phyloP scores from a whole-genome alignment of 1,140 invertebrate genomes.

The Magallana angulata region DNA sequence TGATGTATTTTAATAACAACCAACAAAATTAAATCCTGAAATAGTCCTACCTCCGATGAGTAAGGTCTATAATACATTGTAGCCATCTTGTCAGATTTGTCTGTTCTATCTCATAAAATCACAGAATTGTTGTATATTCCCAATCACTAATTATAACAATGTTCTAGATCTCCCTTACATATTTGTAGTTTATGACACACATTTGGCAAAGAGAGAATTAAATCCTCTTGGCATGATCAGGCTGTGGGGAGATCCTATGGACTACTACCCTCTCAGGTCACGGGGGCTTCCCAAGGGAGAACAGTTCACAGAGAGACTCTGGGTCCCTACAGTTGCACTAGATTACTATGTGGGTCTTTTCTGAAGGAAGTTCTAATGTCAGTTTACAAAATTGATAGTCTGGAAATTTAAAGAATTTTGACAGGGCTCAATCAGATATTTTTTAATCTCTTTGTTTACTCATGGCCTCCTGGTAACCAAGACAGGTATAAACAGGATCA shows the following conservation, averaged over 20 bases:
- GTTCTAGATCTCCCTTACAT: neutral
- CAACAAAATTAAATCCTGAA: neutral
- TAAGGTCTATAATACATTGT: constrained; percentile 77
- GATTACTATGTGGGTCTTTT: neutral
- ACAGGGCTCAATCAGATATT: constrained; percentile 26
- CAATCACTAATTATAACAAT: neutral
- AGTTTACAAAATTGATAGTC: constrained; percentile 8
- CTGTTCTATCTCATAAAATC: constrained; percentile 4
- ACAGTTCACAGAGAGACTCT: neutral
- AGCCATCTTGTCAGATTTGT: constrained; percentile 69
- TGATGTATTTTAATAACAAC: no score
- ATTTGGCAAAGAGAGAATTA: constrained; percentile 10
- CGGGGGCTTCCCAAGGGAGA: neutral
- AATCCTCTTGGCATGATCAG: constrained; percentile 26
- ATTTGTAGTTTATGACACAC: neutral
- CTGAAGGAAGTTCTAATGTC: neutral
- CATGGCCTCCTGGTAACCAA: constrained; percentile 53
- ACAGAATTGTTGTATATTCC: neutral
- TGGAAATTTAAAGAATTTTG: constrained; percentile 8
- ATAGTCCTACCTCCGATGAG: constrained; percentile 67
- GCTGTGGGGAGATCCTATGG: neutral
- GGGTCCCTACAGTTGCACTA: neutral
- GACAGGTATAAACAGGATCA: constrained; percentile 55
- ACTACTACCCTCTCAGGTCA: neutral
- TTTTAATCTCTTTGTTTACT: constrained; percentile 51